Evolutionary conservation across 1,140 invertebrate genomes (phyloP).

Genomic region (Hylyphantes graminicola): DNA sequence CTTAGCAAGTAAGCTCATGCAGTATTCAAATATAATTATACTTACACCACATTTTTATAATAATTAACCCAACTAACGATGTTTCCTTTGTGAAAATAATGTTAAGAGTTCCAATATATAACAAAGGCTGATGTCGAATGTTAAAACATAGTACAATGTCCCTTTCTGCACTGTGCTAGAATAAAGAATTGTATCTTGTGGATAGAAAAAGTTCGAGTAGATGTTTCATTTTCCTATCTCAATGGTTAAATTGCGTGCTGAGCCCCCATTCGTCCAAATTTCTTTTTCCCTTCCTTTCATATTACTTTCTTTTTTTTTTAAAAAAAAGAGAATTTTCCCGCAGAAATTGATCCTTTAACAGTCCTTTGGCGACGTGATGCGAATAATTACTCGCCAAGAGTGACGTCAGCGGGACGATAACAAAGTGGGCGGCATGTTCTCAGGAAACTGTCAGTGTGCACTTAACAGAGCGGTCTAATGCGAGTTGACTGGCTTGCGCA

Average conservation of each 20-base stretch:
- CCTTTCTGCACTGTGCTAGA: neutral
- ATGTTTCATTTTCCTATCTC: neutral
- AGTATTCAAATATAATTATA: too few species aligned
- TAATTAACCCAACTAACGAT: too few species aligned
- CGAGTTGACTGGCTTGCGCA: conserved; percentile 15
- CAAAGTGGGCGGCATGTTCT: conserved; percentile 3
- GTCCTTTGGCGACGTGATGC: conserved; percentile 22
- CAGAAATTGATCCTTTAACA: conserved; percentile 33
- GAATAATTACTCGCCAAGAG: conserved; percentile 16
- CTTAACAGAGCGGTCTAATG: conserved; percentile 20
- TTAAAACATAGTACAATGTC: too few species aligned
- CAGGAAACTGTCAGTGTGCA: conserved; percentile 23
- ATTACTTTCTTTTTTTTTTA: neutral
- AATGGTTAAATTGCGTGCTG: conserved; percentile 5
- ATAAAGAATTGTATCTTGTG: neutral
- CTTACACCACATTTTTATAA: too few species aligned
- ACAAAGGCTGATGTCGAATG: too few species aligned
- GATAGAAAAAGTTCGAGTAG: neutral
- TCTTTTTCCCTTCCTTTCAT: neutral
- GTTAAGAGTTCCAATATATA: too few species aligned
- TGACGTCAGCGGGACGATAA: conserved; percentile 23
- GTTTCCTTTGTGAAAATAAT: too few species aligned
- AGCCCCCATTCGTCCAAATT: neutral
- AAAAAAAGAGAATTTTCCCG: neutral
- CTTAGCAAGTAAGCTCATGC: too few species aligned